phyloP scores from a whole-genome alignment of 2,113 vertebrate genomes.

The Oncorhynchus gorbuscha region DNA sequence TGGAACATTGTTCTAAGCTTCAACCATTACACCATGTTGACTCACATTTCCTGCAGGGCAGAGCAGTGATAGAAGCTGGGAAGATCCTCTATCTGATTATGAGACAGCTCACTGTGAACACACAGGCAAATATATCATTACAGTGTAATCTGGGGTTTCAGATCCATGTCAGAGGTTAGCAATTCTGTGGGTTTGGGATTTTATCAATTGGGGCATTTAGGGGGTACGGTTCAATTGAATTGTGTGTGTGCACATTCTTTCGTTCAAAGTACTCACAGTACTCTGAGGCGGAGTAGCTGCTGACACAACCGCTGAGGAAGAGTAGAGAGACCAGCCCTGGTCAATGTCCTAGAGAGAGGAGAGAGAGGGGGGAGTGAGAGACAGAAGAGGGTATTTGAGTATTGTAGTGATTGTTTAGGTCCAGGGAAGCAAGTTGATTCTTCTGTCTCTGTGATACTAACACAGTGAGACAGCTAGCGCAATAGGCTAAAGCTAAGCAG shows the following conservation, averaged over 20 bases:
- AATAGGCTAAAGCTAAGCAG: slow-evolving; percentile 21
- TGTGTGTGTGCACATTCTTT: slow-evolving; percentile 17
- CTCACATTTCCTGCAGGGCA: slow-evolving; percentile 93
- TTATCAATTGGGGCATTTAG: too few species aligned
- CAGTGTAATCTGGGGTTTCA: too few species aligned
- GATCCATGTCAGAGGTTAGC: neutral
- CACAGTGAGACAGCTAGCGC: slow-evolving; percentile 46
- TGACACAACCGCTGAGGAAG: slow-evolving; percentile 89
- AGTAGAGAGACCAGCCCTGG: slow-evolving; percentile 76
- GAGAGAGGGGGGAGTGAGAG: neutral
- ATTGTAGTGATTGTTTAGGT: slow-evolving; percentile 48
- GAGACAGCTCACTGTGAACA: slow-evolving; percentile 84
- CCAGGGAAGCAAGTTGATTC: slow-evolving; percentile 50
- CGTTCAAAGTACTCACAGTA: slow-evolving; percentile 83
- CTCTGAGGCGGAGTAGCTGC: slow-evolving; percentile 86
- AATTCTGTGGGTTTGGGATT: neutral
- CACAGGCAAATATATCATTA: slow-evolving; percentile 24
- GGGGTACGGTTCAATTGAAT: neutral
- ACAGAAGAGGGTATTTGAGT: neutral
- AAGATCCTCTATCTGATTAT: slow-evolving; percentile 87
- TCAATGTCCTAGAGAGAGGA: slow-evolving; percentile 80
- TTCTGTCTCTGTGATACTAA: slow-evolving; percentile 47
- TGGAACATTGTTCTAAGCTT: neutral
- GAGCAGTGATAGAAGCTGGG: slow-evolving; percentile 88
- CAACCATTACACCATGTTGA: slow-evolving; percentile 18